Percentiles rank a stretch among this genome's conserved stretches.
Evolutionary conservation across 2,888 invertebrate species (phyloP).

Genomic region (Epinotia ramella): DNA sequence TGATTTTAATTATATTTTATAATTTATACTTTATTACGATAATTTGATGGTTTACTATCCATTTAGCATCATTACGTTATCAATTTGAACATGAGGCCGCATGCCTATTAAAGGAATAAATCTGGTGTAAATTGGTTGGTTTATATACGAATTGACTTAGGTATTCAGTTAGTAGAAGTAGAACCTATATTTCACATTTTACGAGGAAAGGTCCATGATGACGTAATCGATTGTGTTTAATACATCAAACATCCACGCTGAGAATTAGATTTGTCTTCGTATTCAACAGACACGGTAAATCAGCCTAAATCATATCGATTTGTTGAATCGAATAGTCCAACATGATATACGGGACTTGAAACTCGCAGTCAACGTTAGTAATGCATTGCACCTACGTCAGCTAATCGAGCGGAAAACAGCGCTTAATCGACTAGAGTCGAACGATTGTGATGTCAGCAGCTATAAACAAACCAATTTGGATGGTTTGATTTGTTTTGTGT

Average conservation of each 20-base stretch:
- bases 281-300: background rate
- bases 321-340: conserved; percentile 16
- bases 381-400: conserved; percentile 39
- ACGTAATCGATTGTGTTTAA: too few species aligned
- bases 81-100: too few species aligned
- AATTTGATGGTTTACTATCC: too few species aligned
- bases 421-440: conserved; percentile 35
- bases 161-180: too few species aligned
- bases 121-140: too few species aligned
- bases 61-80: too few species aligned
- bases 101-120: too few species aligned
- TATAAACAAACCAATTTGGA: conserved; percentile 36
- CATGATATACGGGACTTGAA: conserved; percentile 14
- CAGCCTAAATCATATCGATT: conserved; percentile 4
- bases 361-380: conserved; percentile 20
- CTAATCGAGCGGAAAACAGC: conserved; percentile 42
- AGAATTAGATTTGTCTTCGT: background rate
- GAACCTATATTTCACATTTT: too few species aligned
- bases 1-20: too few species aligned
- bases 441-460: conserved; percentile 41
- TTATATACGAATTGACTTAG: too few species aligned
- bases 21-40: too few species aligned
- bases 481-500: conserved; percentile 28
- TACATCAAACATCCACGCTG: background rate
- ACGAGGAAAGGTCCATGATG: too few species aligned